Evolutionary conservation across 2,113 vertebrate genomes (phyloP), one percentile per base, ranked within the genome.

Genomic region (Amazona vittata): DNA sequence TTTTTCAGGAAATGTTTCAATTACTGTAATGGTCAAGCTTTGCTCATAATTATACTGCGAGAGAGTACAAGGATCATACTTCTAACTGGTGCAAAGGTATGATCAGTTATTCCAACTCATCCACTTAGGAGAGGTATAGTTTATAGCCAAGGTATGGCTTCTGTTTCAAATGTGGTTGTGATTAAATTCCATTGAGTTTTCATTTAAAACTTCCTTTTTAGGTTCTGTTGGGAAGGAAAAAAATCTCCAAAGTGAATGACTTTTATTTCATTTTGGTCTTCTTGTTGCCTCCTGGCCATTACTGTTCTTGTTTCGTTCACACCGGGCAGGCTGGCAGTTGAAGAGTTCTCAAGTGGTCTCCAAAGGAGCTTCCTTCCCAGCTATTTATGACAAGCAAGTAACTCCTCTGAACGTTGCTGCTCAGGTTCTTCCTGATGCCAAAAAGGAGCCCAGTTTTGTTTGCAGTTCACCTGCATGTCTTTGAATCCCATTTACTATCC

Each of bases 61-160:
- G 35, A 31, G 16, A 2, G 7, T 50, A 11, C 4, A 46, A 10
- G 33, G 24, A 49, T 68, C 4, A 14, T 22, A 6, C 15, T 63
- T 73, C 3, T 39, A 37, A 46, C 4, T 0, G 5, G 6, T 47
- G 7, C 0, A 3, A 9, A 65, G 39, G 12, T 46, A 52, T 22
- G 35, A 83, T 16, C 43, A 21, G 47, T 33, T 85, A 17, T 16
- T 92, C 29, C 43, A 59, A 50, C 5, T n/a, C 57, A 75, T 41
- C 24, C 21, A 7, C 21, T 67, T 26, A 24, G 33, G 17, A 49
- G 37, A 71, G 35, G 37, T 4, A 12, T 0, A 9, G 3, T 62
- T 37, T 49, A 5, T 33, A 28, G 5, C 13, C 11, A 52, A 41
- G 14, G 11, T 7, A 24, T 18, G 26, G 13, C 28, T 90, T 67